phyloP scores from a whole-genome alignment of 2,888 invertebrate species.

The Megastigmus dorsalis region DNA sequence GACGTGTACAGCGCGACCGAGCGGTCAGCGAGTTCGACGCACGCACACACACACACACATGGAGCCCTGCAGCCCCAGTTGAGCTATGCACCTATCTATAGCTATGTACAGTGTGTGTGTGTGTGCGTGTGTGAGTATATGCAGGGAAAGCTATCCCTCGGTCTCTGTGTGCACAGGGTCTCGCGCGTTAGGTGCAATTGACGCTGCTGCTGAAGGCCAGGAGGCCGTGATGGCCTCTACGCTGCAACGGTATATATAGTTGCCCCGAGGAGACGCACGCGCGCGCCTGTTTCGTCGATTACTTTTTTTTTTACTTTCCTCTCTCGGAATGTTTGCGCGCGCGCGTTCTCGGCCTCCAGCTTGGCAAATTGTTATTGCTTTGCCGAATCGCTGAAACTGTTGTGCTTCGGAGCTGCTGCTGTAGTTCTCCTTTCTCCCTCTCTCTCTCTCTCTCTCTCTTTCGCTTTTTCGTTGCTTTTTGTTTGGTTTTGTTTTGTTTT shows the following conservation, averaged over 20 bases:
- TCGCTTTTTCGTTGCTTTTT: background rate
- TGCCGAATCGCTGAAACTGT: too few species aligned
- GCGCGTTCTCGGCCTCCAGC: background rate
- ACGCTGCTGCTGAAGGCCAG: background rate
- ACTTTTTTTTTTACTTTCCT: conserved; percentile 5
- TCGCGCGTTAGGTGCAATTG: background rate
- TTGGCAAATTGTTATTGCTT: conserved; percentile 19
- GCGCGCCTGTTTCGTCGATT: conserved; percentile 32
- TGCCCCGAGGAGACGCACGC: background rate
- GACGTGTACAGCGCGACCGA: background rate
- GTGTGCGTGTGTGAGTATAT: background rate
- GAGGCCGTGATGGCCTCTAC: conserved; percentile 7
- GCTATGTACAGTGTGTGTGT: background rate
- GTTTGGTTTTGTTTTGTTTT: background rate
- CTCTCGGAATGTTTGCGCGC: background rate
- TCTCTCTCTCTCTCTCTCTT: background rate
- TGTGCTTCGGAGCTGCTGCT: background rate
- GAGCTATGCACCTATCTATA: too few species aligned
- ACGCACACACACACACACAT: background rate
- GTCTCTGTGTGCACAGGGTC: too few species aligned
- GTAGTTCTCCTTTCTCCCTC: background rate
- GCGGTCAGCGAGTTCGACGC: conserved; percentile 9
- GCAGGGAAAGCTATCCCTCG: too few species aligned
- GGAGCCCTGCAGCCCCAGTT: too few species aligned
- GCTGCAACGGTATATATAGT: background rate